Percentiles rank a stretch among this genome's conserved stretches.
These are phyloP conservation scores for Lycia hirtaria DNA, from an alignment of 2,888 invertebrate genomes.

Conservation along the genomic window DNA sequence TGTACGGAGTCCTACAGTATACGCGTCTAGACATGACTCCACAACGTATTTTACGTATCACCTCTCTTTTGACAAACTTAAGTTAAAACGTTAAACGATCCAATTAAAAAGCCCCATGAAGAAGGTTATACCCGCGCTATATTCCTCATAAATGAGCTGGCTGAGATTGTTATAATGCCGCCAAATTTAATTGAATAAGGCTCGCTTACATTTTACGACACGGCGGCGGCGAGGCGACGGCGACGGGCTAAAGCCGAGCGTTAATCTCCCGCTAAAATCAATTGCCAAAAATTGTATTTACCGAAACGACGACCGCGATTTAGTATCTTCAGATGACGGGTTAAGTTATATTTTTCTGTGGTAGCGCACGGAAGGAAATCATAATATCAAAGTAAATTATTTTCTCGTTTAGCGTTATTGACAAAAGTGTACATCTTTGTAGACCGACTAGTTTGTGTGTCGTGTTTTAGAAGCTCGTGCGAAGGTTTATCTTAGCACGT, in stretches of 20 bases:
- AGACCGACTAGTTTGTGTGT: constrained; percentile 39
- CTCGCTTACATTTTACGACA: constrained; percentile 82
- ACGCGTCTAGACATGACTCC: no score
- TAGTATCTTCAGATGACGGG: constrained; percentile 53
- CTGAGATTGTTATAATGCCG: constrained; percentile 81
- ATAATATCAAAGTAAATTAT: constrained; percentile 82
- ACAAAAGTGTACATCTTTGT: constrained; percentile 70
- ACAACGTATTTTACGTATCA: no score
- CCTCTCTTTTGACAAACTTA: no score
- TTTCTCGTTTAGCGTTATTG: constrained; percentile 73
- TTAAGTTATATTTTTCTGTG: constrained; percentile 63
- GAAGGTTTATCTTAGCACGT: constrained; percentile 68
- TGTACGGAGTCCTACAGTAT: no score
- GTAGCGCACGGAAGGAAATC: constrained; percentile 62
- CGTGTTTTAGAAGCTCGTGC: constrained; percentile 52
- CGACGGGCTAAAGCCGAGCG: constrained; percentile 69
- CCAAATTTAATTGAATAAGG: constrained; percentile 83
- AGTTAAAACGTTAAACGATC: constrained; percentile 44
- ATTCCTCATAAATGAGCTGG: constrained; percentile 70
- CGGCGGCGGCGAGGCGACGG: constrained; percentile 58
- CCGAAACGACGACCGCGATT: constrained; percentile 50
- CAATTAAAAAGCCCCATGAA: constrained; percentile 66
- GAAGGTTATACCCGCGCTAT: constrained; percentile 60
- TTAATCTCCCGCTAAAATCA: constrained; percentile 81
- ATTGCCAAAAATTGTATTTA: constrained; percentile 81